Evolutionary conservation across 2,888 invertebrate genomes (phyloP), one percentile per base, ranked within the genome.

Genomic region (Syrphus vitripennis): DNA sequence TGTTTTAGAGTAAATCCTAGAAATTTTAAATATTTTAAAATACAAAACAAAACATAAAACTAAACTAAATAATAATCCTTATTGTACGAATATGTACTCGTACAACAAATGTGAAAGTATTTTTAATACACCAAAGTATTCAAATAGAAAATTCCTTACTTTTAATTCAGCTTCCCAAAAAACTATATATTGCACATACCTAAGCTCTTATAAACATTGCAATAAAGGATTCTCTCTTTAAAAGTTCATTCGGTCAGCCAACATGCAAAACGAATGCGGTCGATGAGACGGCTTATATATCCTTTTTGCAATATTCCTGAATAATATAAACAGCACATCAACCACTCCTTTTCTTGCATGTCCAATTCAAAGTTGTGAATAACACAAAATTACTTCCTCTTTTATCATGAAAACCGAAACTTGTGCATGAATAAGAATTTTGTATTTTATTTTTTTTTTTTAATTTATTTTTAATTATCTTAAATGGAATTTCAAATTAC

Each of bases 391-490:
- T 37, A 24, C 37, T 24, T 21, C 7, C 5, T 14, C n/a, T n/a
- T n/a, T 21, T 6, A 9, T n/a, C 12, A 37, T 40, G 6, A 7
- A 24, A 21, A 37, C 26, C 26, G 26, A 29, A n/a, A 48, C 3
- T 4, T 14, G 2, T 14, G 5, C 2, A 16, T 53, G n/a, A 2
- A 50, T 53, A 40, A 9, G 40, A 9, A 40, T 26, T n/a, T 40
- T 40, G 2, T 37, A n/a, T 31, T 31, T 3, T 16, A 29, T n/a
- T 12, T 40, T 26, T 40, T 40, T 26, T 4, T n/a, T 61, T 37
- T 40, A 26, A 61, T 31, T 55, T 31, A 16, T 61, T 61, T 61
- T 61, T 61, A 61, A 61, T 61, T 42, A 29, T 55, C 55, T 19
- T 31, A 16, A 55, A 55, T 31, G 29, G 10, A n/a, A 61, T 16